Evolutionary conservation across 2,797 vertebrate species (phyloP), one percentile per base, ranked within the genome.

Genomic region (Erithacus rubecula): DNA sequence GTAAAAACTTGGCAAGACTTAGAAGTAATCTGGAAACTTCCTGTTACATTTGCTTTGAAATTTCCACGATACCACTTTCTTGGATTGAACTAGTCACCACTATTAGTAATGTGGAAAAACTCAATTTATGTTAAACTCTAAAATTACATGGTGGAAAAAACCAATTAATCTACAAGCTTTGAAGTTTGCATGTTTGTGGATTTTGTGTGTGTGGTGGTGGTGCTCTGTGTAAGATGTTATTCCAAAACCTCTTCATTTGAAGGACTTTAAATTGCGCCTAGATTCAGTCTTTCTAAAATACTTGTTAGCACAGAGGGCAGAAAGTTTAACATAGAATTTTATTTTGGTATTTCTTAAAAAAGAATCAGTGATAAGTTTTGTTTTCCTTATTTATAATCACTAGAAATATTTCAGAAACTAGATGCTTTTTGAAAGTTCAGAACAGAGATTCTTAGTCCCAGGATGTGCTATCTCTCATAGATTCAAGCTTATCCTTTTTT

Each of bases 111-210:
- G 64, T 75, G 64, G 77, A 83, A 93, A 95, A 94, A 85, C 27
- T 93, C 74, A 71, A 69, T 92, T 74, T 74, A 63, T 83, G 22
- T 94, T 93, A 74, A 93, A 89, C 52, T 93, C 39, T 92, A 87
- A 91, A 95, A 95, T 95, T 85, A 89, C 37, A 81, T 79, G 76
- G 76, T 79, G 39, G 34, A 63, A 88, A 92, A 91, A 91, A 36
- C 0, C 29, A 79, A 81, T 74, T 93, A 41, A 83, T 34, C 62
- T 84, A 29, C 5, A 8, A 64, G 36, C 84, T 95, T 95, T 95
- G 86, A 95, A 90, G 59, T 92, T 67, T 68, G 15, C 12, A 15
- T 12, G 15, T 79, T 77, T 93, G 34, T 12, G 32, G 34, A 46
- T 67, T 83, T 67, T 58, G 27, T 62, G 39, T 86, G 20, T 62